phyloP scores from a whole-genome alignment of 2,888 invertebrate genomes.

The Drosophila kanekoi region DNA sequence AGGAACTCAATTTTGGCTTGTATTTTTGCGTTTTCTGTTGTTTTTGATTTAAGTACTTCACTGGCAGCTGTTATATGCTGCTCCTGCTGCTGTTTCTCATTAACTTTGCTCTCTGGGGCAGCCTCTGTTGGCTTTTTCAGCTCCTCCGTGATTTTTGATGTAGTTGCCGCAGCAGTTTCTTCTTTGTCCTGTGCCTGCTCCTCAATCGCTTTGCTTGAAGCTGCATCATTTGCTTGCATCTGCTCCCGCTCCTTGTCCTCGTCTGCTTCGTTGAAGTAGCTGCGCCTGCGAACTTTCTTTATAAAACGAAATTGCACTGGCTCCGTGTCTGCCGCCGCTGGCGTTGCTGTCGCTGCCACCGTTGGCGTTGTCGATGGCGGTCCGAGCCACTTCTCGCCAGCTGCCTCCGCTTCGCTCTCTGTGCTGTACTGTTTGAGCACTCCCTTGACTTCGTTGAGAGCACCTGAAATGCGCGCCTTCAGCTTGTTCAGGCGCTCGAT shows the following conservation, averaged over 20 bases:
- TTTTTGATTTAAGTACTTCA: background rate
- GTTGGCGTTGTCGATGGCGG: constrained; percentile 5
- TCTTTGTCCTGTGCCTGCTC: background rate
- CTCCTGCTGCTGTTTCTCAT: background rate
- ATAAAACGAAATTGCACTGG: constrained; percentile 82
- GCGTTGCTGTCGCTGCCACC: constrained; percentile 7
- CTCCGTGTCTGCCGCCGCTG: background rate
- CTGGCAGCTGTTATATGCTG: background rate
- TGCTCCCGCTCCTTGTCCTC: constrained; percentile 46
- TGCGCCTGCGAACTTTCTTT: constrained; percentile 81
- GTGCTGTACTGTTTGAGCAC: constrained; percentile 84
- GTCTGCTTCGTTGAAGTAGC: constrained; percentile 79
- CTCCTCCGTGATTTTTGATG: background rate
- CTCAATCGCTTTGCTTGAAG: background rate
- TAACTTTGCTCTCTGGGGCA: background rate
- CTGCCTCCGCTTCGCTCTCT: constrained; percentile 73
- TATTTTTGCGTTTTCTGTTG: constrained; percentile 29
- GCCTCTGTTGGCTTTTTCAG: background rate
- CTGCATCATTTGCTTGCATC: constrained; percentile 2
- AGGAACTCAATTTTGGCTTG: constrained; percentile 55
- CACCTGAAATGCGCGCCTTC: constrained; percentile 83
- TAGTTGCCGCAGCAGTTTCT: background rate
- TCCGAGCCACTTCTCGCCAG: constrained; percentile 43
- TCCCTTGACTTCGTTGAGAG: constrained; percentile 83
- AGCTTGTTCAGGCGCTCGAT: constrained; percentile 82